These are phyloP conservation scores for Staurois parvus DNA, from an alignment of 2,797 vertebrate species.

Conservation along the genomic window DNA sequence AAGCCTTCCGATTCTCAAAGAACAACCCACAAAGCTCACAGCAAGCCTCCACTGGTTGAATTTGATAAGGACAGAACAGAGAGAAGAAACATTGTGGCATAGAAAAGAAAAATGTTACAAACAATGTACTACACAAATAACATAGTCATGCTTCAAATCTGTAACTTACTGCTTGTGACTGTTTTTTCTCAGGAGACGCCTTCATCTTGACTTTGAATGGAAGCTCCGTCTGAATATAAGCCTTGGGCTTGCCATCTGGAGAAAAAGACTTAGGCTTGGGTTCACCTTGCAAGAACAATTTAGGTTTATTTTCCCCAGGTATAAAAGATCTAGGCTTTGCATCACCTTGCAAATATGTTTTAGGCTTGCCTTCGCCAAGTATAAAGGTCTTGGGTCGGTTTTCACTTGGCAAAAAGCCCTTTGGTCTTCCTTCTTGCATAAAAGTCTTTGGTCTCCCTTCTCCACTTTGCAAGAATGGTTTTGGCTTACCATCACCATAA, in stretches of 20 bases:
- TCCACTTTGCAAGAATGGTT: conserved; percentile 1
- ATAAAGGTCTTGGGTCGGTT: conserved; percentile 35
- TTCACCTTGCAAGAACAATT: conserved; percentile 77
- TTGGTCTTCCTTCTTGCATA: conserved; percentile 42
- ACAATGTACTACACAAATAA: background rate
- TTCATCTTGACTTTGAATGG: conserved; percentile 90
- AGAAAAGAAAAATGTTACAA: background rate
- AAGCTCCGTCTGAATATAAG: conserved; percentile 85
- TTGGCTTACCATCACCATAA: conserved; percentile 32
- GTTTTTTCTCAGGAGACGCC: conserved; percentile 80
- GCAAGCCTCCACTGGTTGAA: conserved; percentile 82
- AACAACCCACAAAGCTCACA: conserved; percentile 95
- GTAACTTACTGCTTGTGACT: conserved; percentile 79
- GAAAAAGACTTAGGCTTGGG: conserved; percentile 78
- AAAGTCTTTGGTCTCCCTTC: conserved; percentile 45
- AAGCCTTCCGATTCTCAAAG: conserved; percentile 95
- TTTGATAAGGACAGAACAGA: conserved; percentile 57
- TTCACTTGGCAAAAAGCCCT: conserved; percentile 38
- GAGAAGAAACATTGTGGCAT: background rate
- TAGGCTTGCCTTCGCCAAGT: conserved; percentile 27
- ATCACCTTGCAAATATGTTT: conserved; percentile 31
- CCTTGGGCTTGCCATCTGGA: conserved; percentile 73
- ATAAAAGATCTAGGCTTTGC: conserved; percentile 80
- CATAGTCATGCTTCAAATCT: background rate
- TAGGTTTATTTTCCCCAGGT: conserved; percentile 73